Base-by-base conservation (phyloP, 1,140 invertebrate species). In the Brachionus rotundiformis region DNA sequence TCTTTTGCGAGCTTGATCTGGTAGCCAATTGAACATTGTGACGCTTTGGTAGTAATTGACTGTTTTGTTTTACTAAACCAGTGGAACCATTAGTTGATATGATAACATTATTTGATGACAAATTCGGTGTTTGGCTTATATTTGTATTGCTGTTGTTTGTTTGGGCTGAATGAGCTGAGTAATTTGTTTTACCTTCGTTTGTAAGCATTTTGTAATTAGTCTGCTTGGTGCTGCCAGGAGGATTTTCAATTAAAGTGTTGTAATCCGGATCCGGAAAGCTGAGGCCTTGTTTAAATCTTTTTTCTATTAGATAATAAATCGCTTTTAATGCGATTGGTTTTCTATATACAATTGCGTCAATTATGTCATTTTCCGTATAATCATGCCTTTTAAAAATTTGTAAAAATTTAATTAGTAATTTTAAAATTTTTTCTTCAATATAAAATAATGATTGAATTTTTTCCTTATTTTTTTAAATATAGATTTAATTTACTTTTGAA, bases 271-370 rank as follows among this genome's bases (percentile, higher is more conserved):
- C 81, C 1, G 81, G 81, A 47, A 68, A 82, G 33, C 23, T 59
- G 16, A 68, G 39, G 25, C 65, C 65, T 73, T 82, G 54, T 59
- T 49, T 68, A 11, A 71, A n/a, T 19, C 81, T 39, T 41, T 68
- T 68, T 59, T 82, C 63, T 8, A 82, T 49, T 29, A 82, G 47
- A 25, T 68, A 71, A 59, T 82, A 82, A n/a, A 82, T 36, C 54
- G 81, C 81, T 75, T 61, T 61, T 31, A 68, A 49, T 49, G 81
- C 65, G 13, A 49, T 73, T 8, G 81, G 81, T 16, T 68, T 82
- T 71, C 81, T 33, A 68, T 71, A n/a, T 75, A 82, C 31, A 71
- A 82, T 61, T 49, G 81, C 61, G 16, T 68, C 65, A 16, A 63
- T 68, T 29, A 82, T 33, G 19, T 82, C 81, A 23, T 71, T 49